Percentiles rank a stretch among this genome's conserved stretches.
Evolutionary conservation across 2,888 invertebrate genomes (phyloP).

Genomic region (Orthosia cruda): DNA sequence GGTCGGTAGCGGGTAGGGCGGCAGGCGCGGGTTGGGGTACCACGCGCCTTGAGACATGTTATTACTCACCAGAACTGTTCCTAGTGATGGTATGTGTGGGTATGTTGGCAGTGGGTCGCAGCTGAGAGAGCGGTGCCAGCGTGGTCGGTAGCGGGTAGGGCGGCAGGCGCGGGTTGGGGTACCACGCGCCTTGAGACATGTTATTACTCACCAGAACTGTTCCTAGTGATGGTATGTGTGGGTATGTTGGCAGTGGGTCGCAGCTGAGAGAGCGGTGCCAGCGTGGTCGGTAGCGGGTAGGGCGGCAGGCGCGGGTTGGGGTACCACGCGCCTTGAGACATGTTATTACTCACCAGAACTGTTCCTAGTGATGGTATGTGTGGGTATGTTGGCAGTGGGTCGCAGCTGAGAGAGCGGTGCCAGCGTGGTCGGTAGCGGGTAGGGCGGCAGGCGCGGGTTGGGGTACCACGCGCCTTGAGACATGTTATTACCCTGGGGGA

Average conservation of each 20-base stretch:
- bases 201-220: slow-evolving; percentile 66
- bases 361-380: slow-evolving; percentile 88
- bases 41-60: slow-evolving; percentile 90
- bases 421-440: slow-evolving; percentile 96
- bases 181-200: slow-evolving; percentile 91
- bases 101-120: slow-evolving; percentile 93
- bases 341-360: slow-evolving; percentile 66
- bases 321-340: slow-evolving; percentile 92
- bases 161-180: slow-evolving; percentile 97
- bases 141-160: slow-evolving; percentile 97
- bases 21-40: slow-evolving; percentile 97
- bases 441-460: slow-evolving; percentile 98
- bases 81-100: slow-evolving; percentile 89
- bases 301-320: slow-evolving; percentile 98
- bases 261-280: slow-evolving; percentile 96
- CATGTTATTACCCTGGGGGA: slow-evolving; percentile 77
- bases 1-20: slow-evolving; percentile 97
- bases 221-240: slow-evolving; percentile 89
- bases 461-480: slow-evolving; percentile 93
- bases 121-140: slow-evolving; percentile 96
- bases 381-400: slow-evolving; percentile 91
- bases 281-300: slow-evolving; percentile 96
- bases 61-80: slow-evolving; percentile 69
- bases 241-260: slow-evolving; percentile 92
- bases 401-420: slow-evolving; percentile 97